Evolutionary conservation across 1,140 invertebrate species (phyloP).

Genomic region (Tetramorium alpestre): DNA sequence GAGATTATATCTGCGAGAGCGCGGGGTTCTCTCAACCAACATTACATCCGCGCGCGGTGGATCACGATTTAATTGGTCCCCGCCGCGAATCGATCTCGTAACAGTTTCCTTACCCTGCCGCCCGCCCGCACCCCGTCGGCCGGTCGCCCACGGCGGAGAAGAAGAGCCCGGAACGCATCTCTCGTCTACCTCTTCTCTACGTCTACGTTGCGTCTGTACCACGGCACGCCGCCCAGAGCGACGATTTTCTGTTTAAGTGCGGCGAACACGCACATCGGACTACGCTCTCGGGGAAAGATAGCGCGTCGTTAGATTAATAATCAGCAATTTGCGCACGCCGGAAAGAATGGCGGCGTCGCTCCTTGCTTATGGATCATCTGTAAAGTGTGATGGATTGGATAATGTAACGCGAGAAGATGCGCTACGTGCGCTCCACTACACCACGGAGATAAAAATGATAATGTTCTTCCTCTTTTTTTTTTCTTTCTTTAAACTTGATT

Average conservation of each 20-base stretch:
- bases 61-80: conserved; percentile 72
- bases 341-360: conserved; percentile 31
- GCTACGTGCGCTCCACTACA: too few relatives aligned
- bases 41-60: conserved; percentile 62
- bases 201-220: conserved; percentile 46
- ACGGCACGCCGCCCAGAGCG: conserved; percentile 30
- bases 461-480: background rate
- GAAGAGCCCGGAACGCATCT: conserved; percentile 1
- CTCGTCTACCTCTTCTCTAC: background rate
- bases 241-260: conserved; percentile 57
- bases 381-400: conserved; percentile 49
- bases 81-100: conserved; percentile 68
- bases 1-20: conserved; percentile 68
- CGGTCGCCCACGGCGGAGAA: conserved; percentile 35
- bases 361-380: conserved; percentile 32
- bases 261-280: conserved; percentile 22
- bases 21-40: conserved; percentile 57
- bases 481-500: background rate
- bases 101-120: conserved; percentile 15
- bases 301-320: conserved; percentile 61
- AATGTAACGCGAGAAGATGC: background rate
- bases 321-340: conserved; percentile 53
- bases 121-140: background rate
- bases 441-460: background rate
- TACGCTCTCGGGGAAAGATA: conserved; percentile 42